Evolutionary conservation across 2,113 vertebrate species (phyloP).

Genomic region (Cinclus cinclus): DNA sequence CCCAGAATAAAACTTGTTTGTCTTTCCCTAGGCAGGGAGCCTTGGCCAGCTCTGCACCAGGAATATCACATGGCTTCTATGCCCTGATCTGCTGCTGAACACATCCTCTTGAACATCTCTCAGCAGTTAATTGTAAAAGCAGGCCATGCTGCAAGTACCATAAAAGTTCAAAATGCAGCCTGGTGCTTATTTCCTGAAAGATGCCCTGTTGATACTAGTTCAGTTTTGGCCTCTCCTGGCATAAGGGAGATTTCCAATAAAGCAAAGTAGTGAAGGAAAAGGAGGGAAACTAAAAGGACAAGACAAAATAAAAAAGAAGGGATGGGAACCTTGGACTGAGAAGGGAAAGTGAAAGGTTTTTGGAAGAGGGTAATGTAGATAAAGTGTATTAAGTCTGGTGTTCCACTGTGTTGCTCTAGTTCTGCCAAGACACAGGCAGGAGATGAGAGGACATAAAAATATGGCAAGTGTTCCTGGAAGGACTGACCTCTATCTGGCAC

Average conservation of each 20-base stretch:
- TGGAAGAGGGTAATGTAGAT: neutral
- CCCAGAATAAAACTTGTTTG: neutral
- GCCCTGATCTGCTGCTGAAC: neutral
- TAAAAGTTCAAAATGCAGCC: neutral
- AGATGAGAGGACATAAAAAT: neutral
- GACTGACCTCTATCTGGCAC: neutral
- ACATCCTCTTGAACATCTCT: neutral
- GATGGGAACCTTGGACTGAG: neutral
- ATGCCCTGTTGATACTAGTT: neutral
- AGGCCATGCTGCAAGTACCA: neutral
- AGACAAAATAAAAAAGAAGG: neutral
- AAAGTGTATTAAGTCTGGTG: neutral
- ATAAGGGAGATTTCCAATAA: neutral
- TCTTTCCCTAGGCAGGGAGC: neutral
- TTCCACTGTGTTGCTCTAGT: neutral
- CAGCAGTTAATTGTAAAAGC: rapidly evolving
- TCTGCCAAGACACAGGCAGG: neutral
- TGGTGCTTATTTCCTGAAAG: neutral
- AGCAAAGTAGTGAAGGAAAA: neutral
- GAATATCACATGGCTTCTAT: neutral
- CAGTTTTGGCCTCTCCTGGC: neutral
- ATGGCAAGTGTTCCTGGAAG: neutral
- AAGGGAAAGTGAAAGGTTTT: neutral
- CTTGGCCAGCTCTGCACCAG: neutral
- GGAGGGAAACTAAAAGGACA: neutral